Conservation (phyloP, 2,797 vertebrate species). For the Thunnus albacares region DNA sequence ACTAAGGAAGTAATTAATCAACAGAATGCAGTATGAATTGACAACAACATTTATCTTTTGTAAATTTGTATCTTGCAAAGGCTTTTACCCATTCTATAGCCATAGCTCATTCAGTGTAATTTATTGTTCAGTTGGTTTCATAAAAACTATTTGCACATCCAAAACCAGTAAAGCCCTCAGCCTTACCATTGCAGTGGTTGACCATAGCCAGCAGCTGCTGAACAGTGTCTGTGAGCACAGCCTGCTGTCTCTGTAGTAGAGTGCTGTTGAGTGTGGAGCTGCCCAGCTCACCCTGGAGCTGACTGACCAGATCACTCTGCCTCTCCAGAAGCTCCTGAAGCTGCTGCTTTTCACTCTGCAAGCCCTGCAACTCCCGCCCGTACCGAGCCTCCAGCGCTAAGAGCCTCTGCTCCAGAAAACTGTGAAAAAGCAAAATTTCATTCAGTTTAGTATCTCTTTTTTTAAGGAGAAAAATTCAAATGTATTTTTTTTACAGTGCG, state of each 20-base stretch:
- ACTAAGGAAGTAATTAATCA: slow-evolving; percentile 12
- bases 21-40: neutral
- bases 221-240: slow-evolving; percentile 82
- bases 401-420: slow-evolving; percentile 88
- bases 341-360: slow-evolving; percentile 86
- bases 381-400: slow-evolving; percentile 84
- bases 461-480: neutral
- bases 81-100: too few species aligned
- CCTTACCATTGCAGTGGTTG: slow-evolving; percentile 86
- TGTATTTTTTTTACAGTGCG: slow-evolving; percentile 3
- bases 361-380: slow-evolving; percentile 80
- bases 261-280: slow-evolving; percentile 86
- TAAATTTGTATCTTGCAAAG: neutral
- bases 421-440: slow-evolving; percentile 53
- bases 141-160: neutral
- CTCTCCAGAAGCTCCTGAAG: slow-evolving; percentile 85
- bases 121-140: neutral
- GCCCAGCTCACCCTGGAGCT: slow-evolving; percentile 86
- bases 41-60: neutral
- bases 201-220: slow-evolving; percentile 85
- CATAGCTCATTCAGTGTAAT: neutral
- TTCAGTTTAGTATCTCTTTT: neutral
- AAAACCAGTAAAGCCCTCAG: neutral
- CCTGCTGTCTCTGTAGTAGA: slow-evolving; percentile 86
- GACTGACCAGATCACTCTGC: slow-evolving; percentile 82